Evolutionary conservation across 2,113 vertebrate genomes (phyloP), one percentile per base, ranked within the genome.

Genomic region (Dipodomys ordii): DNA sequence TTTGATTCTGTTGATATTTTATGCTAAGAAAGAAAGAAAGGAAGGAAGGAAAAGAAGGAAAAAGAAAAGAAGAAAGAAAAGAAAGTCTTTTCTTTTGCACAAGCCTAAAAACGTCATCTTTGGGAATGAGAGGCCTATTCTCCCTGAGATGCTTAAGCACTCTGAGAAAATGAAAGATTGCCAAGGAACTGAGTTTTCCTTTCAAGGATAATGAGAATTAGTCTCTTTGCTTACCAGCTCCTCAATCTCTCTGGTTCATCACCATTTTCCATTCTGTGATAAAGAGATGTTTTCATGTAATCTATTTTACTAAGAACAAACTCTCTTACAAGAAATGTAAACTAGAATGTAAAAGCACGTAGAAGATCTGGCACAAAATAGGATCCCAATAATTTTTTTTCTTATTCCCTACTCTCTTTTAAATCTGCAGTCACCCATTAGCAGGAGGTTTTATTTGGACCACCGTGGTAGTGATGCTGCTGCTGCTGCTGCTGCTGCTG

Each of bases 121-220:
- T 67, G 35, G 19, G 19, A 83, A n/a, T 23, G 11, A 49, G 11
- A 60, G 6, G 46, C 57, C 6, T 46, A 15, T 68, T 68, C 5
- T 68, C 62, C 77, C 25, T 67, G 44, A 11, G 60, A 20, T 83
- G 72, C 32, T 76, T 77, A 39, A 18, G 15, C 19, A 57, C 62
- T 57, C 28, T 69, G 44, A 46, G 39, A 68, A 44, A 39, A 84
- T 11, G 20, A 68, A 8, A 53, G 25, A 49, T 67, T 49, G 27
- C 7, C 3, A 18, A 53, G 53, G 0, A 39, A n/a, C 1, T 0
- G 19, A 20, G 28, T 11, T 6, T 1, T 1, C 12, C 25, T 67
- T 22, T 28, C 18, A 28, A 53, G 73, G 39, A 74, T 20, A 22
- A 4, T 22, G 18, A 39, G 13, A n/a, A 76, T 32, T 18, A 44